Conservation (phyloP, 1,140 invertebrate genomes). For the Prorops nasuta region DNA sequence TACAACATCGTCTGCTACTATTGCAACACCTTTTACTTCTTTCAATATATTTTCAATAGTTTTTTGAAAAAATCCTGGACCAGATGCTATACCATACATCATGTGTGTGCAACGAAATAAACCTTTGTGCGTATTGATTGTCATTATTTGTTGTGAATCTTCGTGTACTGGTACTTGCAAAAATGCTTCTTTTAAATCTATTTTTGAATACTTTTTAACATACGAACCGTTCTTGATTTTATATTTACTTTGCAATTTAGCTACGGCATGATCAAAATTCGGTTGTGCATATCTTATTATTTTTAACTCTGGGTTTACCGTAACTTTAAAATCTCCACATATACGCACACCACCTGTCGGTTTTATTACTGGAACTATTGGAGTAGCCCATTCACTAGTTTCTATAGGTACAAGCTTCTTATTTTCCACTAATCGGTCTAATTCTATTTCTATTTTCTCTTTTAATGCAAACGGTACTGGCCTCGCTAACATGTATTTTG, state of each 20-base stretch:
- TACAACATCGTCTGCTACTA: slow-evolving; percentile 3
- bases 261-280: slow-evolving; percentile 9
- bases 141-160: neutral
- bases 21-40: neutral
- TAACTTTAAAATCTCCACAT: slow-evolving; percentile 21
- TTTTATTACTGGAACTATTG: slow-evolving; percentile 28
- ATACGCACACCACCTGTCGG: slow-evolving; percentile 15
- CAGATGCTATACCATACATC: neutral
- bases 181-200: neutral
- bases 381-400: slow-evolving; percentile 26
- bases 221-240: neutral
- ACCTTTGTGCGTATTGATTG: neutral
- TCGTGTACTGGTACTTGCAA: neutral
- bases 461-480: slow-evolving; percentile 32
- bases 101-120: neutral
- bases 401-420: slow-evolving; percentile 16
- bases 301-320: slow-evolving; percentile 7
- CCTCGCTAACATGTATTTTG: slow-evolving; percentile 34
- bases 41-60: slow-evolving; percentile 2
- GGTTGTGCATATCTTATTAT: neutral
- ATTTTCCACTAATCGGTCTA: slow-evolving; percentile 19
- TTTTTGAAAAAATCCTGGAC: slow-evolving; percentile 4
- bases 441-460: slow-evolving; percentile 20
- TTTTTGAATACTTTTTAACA: neutral
- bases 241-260: neutral